Evolutionary conservation across 2,797 vertebrate species (phyloP).

Genomic region (Linurgus olivaceus): DNA sequence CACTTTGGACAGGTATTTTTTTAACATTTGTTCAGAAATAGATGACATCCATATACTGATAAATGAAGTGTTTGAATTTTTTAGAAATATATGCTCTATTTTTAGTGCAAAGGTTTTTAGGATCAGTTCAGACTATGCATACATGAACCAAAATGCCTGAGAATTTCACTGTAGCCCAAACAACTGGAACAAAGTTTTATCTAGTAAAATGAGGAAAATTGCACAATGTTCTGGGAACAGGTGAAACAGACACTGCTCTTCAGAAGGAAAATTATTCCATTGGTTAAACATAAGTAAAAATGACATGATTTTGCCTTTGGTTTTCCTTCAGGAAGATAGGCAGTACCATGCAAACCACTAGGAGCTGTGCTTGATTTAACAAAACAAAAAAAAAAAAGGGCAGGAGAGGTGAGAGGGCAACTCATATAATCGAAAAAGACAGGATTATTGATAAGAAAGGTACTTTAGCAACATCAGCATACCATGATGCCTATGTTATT

Average conservation of each 20-base stretch:
- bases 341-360: background rate
- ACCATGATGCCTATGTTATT: background rate
- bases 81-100: background rate
- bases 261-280: background rate
- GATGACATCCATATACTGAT: background rate
- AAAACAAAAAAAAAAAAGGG: background rate
- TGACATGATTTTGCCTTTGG: background rate
- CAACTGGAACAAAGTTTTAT: background rate
- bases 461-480: background rate
- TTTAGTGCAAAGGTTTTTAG: background rate
- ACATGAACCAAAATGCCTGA: background rate
- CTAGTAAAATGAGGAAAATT: background rate
- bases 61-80: background rate
- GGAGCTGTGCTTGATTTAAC: background rate
- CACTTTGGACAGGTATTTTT: conserved; percentile 86
- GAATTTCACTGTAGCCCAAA: background rate
- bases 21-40: background rate
- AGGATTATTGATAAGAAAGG: background rate
- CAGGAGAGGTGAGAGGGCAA: background rate
- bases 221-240: background rate
- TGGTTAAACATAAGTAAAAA: background rate
- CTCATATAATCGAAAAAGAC: background rate
- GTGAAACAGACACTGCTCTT: background rate
- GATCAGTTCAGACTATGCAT: background rate
- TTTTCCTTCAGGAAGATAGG: background rate